Conservation (phyloP, 2,797 vertebrate species). For the Tauraco hartlaubi region DNA sequence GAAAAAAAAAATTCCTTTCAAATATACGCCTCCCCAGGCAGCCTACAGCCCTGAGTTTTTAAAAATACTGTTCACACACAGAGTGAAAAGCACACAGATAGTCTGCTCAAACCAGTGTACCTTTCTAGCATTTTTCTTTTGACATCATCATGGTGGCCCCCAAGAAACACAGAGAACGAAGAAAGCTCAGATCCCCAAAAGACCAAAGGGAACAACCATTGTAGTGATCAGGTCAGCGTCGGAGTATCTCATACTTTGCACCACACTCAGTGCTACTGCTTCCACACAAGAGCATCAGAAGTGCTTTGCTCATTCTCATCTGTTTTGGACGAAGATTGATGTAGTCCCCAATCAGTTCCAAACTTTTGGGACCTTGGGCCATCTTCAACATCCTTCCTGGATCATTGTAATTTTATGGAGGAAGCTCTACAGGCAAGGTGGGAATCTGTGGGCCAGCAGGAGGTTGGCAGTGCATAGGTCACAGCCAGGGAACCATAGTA, state of each 20-base stretch:
- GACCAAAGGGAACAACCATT: background rate
- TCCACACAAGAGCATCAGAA: background rate
- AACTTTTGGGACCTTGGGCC: background rate
- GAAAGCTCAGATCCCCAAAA: background rate
- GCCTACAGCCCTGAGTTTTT: background rate
- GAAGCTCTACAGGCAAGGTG: background rate
- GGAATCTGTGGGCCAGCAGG: background rate
- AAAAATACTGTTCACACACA: background rate
- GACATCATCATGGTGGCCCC: background rate
- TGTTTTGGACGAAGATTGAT: background rate
- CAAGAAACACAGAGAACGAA: background rate
- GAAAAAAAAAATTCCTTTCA: background rate
- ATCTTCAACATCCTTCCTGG: background rate
- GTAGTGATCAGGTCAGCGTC: background rate
- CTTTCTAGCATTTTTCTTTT: background rate
- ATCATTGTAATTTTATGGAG: background rate
- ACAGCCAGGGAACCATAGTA: background rate
- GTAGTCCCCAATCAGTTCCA: background rate
- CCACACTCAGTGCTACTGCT: background rate
- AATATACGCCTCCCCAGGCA: background rate
- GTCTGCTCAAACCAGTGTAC: background rate
- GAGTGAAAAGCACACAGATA: background rate
- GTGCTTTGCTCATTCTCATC: background rate
- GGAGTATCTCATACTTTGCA: background rate
- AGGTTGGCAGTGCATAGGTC: background rate